phyloP scores from a whole-genome alignment of 2,888 invertebrate species.

The Epistrophe eligans region DNA sequence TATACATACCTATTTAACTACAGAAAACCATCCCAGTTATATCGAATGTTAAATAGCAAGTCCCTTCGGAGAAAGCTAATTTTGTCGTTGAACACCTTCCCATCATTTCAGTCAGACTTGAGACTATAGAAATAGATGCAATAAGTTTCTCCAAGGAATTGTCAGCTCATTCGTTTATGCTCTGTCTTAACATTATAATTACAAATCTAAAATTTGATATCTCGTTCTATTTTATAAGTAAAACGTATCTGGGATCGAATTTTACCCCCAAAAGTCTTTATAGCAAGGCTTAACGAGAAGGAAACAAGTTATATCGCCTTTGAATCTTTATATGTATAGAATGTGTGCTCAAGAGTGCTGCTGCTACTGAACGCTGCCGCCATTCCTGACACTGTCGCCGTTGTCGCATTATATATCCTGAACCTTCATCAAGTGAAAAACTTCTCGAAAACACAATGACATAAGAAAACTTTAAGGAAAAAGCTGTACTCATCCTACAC shows the following conservation, averaged over 20 bases:
- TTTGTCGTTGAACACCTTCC: constrained; percentile 39
- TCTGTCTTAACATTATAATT: constrained; percentile 63
- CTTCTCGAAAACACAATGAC: constrained; percentile 42
- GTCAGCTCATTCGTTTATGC: constrained; percentile 57
- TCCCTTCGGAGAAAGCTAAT: constrained; percentile 53
- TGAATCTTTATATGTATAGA: constrained; percentile 30
- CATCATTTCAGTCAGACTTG: neutral
- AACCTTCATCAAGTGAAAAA: constrained; percentile 51
- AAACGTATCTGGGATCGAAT: constrained; percentile 47
- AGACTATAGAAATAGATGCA: neutral
- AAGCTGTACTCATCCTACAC: constrained; percentile 5
- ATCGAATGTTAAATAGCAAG: constrained; percentile 13
- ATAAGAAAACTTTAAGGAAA: constrained; percentile 50
- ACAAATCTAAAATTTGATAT: constrained; percentile 60
- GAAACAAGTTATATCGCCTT: constrained; percentile 76
- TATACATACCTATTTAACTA: neutral
- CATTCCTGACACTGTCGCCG: constrained; percentile 40
- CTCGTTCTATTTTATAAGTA: constrained; percentile 18
- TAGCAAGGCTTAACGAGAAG: constrained; percentile 38
- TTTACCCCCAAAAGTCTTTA: constrained; percentile 42
- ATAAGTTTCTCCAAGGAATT: constrained; percentile 66
- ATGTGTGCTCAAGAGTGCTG: constrained; percentile 54
- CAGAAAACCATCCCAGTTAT: neutral
- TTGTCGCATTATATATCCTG: constrained; percentile 46
- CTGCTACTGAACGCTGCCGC: constrained; percentile 29